Evolutionary conservation across 1,140 invertebrate genomes (phyloP), one percentile per base, ranked within the genome.

Genomic region (Drosophila persimilis): DNA sequence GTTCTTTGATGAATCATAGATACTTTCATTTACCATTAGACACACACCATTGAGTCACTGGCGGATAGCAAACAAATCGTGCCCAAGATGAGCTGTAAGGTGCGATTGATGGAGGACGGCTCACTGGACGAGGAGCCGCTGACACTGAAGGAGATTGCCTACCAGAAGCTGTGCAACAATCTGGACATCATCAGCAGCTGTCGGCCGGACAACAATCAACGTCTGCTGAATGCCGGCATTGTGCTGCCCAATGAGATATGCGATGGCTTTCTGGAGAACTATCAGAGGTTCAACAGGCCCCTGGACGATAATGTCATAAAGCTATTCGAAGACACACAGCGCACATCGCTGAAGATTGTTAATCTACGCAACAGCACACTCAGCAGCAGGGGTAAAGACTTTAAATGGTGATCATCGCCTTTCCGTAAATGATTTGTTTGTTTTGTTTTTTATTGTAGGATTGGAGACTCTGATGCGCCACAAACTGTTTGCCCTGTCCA

Each of bases 341-440:
- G 92, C 9, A 96, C 96, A 1, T 94, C 95, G 58, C 92, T 98
- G 3, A 94, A 94, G 76, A 92, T 93, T 46, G 93, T 97, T 3
- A 94, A 93, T 77, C 92, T 98, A 61, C 92, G 94, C 50, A 94
- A 95, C 77, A 94, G 95, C n/a, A 92, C 93, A 8, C 93, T 98
- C 13, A 94, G 94, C 9, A 95, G 69, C 55, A 17, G 58, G 11
- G 80, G 84, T 89, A 15, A 58, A 5, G 24, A 4, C 24, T 26
- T 26, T 5, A 26, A 26, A 26, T 4, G 24, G 5, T 26, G 24
- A 26, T 26, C 24, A 4, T 26, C 5, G 4, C 24, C 24, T 5
- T 26, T 26, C 24, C 24, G 24, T 5, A 26, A 26, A 26, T 26
- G 24, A 26, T 26, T 26, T 6, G 4, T 5, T 26, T 26, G 20